Conservation (phyloP, 53 echinoderm and acorn worm genomes). For the Hippasteria phrygiana region DNA sequence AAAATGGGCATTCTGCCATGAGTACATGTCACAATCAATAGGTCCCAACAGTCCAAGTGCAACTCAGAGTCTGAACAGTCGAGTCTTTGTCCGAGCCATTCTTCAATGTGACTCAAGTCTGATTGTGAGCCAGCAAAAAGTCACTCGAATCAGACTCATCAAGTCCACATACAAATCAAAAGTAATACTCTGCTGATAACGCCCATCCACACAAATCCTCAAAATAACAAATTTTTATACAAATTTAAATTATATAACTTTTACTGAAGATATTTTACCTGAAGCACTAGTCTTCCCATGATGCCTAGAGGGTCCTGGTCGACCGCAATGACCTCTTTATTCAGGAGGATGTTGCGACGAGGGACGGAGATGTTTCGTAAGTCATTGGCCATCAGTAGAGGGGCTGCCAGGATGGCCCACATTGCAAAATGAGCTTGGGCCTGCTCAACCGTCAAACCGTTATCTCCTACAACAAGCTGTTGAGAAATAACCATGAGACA, state of each 20-base stretch:
- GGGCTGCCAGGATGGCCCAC: slow-evolving; percentile 95
- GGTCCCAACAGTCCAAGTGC: no score
- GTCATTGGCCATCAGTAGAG: slow-evolving; percentile 95
- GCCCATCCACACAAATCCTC: no score
- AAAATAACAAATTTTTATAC: no score
- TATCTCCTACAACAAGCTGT: slow-evolving; percentile 92
- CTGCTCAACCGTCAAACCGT: slow-evolving; percentile 82
- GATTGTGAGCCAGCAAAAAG: no score
- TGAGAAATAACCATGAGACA: neutral
- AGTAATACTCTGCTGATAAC: no score
- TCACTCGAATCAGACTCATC: no score
- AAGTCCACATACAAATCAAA: no score
- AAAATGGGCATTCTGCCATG: no score
- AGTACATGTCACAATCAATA: no score
- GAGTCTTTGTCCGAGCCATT: no score
- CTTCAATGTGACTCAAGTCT: no score
- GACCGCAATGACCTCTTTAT: slow-evolving; percentile 92
- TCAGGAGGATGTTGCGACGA: slow-evolving; percentile 85
- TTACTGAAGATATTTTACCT: slow-evolving; percentile 65
- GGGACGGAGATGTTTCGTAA: slow-evolving; percentile 78
- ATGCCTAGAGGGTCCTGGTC: slow-evolving; percentile 81
- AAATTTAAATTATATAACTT: neutral
- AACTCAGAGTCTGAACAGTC: no score
- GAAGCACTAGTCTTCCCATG: slow-evolving; percentile 85
- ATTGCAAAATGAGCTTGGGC: slow-evolving; percentile 93